Percentiles rank a stretch among this genome's conserved stretches.
Evolutionary conservation across 2,888 invertebrate genomes (phyloP).

Genomic region (Cryptosula pallasiana): DNA sequence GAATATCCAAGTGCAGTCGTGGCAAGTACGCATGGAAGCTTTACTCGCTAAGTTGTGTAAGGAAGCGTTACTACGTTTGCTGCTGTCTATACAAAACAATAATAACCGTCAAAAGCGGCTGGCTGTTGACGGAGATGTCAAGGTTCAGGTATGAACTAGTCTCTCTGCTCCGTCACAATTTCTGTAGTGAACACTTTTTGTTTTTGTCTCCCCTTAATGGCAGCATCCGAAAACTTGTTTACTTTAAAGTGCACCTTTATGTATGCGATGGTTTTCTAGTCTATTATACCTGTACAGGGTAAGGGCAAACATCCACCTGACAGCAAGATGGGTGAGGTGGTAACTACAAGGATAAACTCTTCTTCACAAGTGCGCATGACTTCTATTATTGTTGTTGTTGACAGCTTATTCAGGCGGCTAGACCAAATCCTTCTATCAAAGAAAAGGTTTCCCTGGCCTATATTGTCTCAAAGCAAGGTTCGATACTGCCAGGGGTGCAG

Average conservation of each 20-base stretch:
- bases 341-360: no score
- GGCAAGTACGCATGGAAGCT: neutral
- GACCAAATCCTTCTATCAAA: neutral
- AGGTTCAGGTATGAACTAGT: no score
- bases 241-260: no score
- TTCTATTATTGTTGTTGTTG: neutral
- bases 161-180: no score
- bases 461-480: neutral
- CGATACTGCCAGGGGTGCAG: neutral
- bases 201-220: no score
- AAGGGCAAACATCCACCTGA: no score
- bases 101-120: neutral
- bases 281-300: no score
- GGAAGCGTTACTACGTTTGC: neutral
- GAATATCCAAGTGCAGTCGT: neutral
- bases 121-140: neutral
- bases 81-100: neutral
- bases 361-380: no score
- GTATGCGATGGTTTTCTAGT: no score
- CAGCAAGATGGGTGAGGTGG: no score
- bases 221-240: no score
- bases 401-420: neutral
- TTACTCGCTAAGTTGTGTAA: neutral
- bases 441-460: neutral
- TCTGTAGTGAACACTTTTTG: no score